Evolutionary conservation across 2,888 invertebrate genomes (phyloP).

Genomic region (Glaucopsyche alexis): DNA sequence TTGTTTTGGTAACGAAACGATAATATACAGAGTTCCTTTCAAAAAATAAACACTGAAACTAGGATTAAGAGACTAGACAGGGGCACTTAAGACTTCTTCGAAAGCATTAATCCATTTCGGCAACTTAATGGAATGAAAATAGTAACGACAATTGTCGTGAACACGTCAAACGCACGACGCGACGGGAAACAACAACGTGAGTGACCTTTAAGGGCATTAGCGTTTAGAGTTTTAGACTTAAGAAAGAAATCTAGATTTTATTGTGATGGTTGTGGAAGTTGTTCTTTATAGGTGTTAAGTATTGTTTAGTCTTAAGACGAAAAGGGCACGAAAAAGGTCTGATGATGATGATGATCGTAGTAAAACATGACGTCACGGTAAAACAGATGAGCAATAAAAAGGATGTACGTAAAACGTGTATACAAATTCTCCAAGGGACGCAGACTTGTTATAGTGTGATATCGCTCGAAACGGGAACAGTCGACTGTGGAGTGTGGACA

Average conservation of each 20-base stretch:
- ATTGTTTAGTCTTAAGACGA: too few relatives aligned
- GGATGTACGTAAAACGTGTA: neutral
- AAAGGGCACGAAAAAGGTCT: too few relatives aligned
- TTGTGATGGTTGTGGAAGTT: too few relatives aligned
- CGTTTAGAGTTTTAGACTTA: neutral
- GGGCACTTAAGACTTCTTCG: neutral
- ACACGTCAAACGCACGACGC: neutral
- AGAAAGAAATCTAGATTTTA: too few relatives aligned
- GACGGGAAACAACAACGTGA: neutral
- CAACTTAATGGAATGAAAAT: conserved; percentile 12
- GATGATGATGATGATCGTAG: too few relatives aligned
- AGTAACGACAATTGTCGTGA: neutral
- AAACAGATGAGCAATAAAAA: conserved; percentile 7
- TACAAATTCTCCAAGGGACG: conserved; percentile 31
- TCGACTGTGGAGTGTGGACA: conserved; percentile 47
- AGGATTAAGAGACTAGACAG: neutral
- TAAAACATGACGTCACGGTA: neutral
- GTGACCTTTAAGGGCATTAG: neutral
- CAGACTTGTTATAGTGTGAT: conserved; percentile 49
- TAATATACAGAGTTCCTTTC: neutral
- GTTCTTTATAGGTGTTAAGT: too few relatives aligned
- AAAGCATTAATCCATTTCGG: conserved; percentile 2
- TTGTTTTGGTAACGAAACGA: neutral
- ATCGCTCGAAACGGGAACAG: conserved; percentile 50
- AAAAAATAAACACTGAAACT: neutral